Base-by-base conservation (phyloP, 2,888 invertebrate species). In the Bellardia pandia region DNA sequence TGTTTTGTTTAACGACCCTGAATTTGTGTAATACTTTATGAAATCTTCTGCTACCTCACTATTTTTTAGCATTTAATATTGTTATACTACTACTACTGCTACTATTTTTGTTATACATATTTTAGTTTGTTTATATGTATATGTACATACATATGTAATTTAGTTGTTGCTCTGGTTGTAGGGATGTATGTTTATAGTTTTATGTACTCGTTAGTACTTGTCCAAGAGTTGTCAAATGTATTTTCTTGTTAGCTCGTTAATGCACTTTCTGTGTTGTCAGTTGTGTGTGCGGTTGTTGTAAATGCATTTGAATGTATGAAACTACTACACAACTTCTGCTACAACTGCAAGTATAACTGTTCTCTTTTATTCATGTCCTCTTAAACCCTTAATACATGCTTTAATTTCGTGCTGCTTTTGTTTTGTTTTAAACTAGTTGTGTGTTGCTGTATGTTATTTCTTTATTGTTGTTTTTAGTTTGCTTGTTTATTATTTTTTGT, bases 241-340 rank as follows among this genome's bases (percentile, higher is more conserved):
- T 48, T 42, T 62, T 51, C 79, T 85, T 87, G 89, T 90, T 90
- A 85, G 87, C 85, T 89, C 90, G 91, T 91, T 91, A 91, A 92
- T 92, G 91, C 90, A 91, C 89, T 91, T 91, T 91, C 89, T 90
- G 90, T 90, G 91, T 91, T 89, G 82, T 81, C 51, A 60, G 62
- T 68, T 60, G 11, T 42, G 11, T 64, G 53, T 69, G 58, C 69
- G 56, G 62, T 30, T 80, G 72, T 64, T 9, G 5, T 45, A 42
- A 42, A 23, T 56, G 53, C 11, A n/a, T 58, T 71, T 42, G 62
- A 48, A 23, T 48, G 62, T 58, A 23, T 48, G 45, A 40, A 68
- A 8, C 13, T 58, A 9, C 58, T 66, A 40, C 53, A 64, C 53
- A 14, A 37, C 40, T 45, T 16, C 58, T 42, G 42, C 53, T 53